These are phyloP conservation scores for Suricata suricatta DNA, from an alignment of 2,113 vertebrate species.

Conservation along the genomic window DNA sequence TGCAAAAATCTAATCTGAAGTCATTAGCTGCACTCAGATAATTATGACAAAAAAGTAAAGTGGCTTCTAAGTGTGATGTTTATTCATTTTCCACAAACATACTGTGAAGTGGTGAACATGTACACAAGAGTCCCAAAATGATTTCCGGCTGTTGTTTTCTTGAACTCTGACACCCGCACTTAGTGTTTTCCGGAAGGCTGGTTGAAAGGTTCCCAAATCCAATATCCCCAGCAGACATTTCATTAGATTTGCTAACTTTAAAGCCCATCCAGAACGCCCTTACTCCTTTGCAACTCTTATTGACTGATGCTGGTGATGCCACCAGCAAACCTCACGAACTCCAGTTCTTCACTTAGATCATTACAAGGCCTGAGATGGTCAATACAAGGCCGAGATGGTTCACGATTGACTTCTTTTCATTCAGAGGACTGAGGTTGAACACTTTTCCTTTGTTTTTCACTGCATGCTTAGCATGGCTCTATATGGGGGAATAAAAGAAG, in stretches of 20 bases:
- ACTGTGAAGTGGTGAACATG: background rate
- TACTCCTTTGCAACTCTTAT: slow-evolving; percentile 16
- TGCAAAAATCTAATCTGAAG: slow-evolving; percentile 12
- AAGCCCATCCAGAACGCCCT: background rate
- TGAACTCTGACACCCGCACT: slow-evolving; percentile 65
- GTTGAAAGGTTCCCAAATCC: slow-evolving; percentile 60
- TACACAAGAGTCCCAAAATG: background rate
- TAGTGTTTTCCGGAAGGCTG: slow-evolving; percentile 55
- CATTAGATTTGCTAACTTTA: slow-evolving; percentile 61
- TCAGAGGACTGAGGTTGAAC: background rate
- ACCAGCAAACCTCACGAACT: slow-evolving; percentile 45
- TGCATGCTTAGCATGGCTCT: background rate
- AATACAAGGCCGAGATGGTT: slow-evolving; percentile 45
- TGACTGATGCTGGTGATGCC: slow-evolving; percentile 59
- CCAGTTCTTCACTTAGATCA: slow-evolving; percentile 46
- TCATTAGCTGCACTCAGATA: slow-evolving; percentile 16
- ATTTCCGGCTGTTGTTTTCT: slow-evolving; percentile 46
- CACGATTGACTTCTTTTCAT: slow-evolving; percentile 26
- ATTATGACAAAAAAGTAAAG: background rate
- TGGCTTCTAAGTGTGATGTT: background rate
- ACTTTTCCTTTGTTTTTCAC: background rate
- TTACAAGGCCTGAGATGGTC: slow-evolving; percentile 32
- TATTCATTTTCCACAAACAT: slow-evolving; percentile 22
- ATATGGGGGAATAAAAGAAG: background rate
- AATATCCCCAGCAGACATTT: slow-evolving; percentile 65